Conservation (phyloP, 53 echinoderm and acorn worm genomes). For the Apostichopus leukothele region DNA sequence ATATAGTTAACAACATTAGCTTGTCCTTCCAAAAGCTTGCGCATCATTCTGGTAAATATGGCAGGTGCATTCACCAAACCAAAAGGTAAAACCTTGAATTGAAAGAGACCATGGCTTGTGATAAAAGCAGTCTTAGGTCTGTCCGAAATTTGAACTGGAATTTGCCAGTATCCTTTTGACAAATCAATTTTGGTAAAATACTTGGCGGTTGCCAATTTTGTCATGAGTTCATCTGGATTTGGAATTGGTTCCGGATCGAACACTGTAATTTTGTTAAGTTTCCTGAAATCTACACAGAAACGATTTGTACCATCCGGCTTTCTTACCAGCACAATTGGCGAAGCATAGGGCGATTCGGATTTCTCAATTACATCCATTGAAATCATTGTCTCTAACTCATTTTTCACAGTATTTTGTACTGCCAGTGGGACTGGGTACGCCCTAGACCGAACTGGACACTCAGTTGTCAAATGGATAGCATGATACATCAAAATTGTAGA, state of each 20-base stretch:
- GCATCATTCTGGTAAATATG: slow-evolving; percentile 59
- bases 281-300: no score
- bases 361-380: no score
- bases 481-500: no score
- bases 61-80: slow-evolving; percentile 65
- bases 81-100: slow-evolving; percentile 68
- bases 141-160: slow-evolving; percentile 45
- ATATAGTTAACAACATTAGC: slow-evolving; percentile 59
- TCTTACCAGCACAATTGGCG: no score
- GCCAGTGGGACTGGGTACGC: no score
- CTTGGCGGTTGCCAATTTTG: slow-evolving; percentile 22
- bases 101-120: slow-evolving; percentile 53
- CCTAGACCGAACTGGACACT: no score
- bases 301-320: no score
- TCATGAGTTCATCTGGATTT: slow-evolving; percentile 45
- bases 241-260: slow-evolving; percentile 5
- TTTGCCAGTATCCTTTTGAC: slow-evolving; percentile 66
- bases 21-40: slow-evolving; percentile 51
- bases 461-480: no score
- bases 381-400: no score
- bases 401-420: not conserved
- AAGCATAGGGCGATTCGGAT: no score
- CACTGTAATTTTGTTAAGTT: no score
- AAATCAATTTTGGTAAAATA: slow-evolving; percentile 52
- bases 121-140: slow-evolving; percentile 62